Conservation (phyloP, 1,140 invertebrate species). For the Saxidomus purpurata region DNA sequence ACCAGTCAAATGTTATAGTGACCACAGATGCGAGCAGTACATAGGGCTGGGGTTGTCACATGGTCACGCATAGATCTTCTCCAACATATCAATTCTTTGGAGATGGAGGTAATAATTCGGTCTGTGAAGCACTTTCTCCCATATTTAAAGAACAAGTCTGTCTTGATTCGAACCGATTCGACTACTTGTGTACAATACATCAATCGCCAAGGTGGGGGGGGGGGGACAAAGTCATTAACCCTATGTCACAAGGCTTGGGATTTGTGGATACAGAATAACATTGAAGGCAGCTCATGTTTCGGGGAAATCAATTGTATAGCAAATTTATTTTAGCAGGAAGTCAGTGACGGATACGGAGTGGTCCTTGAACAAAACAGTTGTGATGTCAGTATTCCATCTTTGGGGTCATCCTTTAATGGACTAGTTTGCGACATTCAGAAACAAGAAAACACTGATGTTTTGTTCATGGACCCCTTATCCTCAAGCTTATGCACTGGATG, state of each 20-base stretch:
- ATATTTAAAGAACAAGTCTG: background rate
- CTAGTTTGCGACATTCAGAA: constrained; percentile 55
- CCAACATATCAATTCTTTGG: background rate
- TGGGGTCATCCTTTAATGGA: constrained; percentile 61
- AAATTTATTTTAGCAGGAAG: background rate
- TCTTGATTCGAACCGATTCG: background rate
- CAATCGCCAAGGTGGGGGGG: background rate
- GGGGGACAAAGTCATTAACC: background rate
- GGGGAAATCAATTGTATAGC: background rate
- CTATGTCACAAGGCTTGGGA: background rate
- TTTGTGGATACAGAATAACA: background rate
- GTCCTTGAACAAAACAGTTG: constrained; percentile 39
- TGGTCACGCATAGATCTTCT: background rate
- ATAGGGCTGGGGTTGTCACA: constrained; percentile 25
- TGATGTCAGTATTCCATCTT: constrained; percentile 8
- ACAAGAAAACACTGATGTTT: constrained; percentile 54
- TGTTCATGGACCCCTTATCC: constrained; percentile 62
- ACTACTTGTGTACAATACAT: background rate
- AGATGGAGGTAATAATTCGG: background rate
- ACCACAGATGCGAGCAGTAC: constrained; percentile 39
- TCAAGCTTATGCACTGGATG: constrained; percentile 60
- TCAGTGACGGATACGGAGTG: constrained; percentile 41
- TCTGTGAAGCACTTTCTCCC: background rate
- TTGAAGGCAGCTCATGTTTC: background rate
- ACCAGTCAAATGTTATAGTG: background rate